Evolutionary conservation across 2,888 invertebrate genomes (phyloP).

Genomic region (Acanthococcus lagerstroemiae): DNA sequence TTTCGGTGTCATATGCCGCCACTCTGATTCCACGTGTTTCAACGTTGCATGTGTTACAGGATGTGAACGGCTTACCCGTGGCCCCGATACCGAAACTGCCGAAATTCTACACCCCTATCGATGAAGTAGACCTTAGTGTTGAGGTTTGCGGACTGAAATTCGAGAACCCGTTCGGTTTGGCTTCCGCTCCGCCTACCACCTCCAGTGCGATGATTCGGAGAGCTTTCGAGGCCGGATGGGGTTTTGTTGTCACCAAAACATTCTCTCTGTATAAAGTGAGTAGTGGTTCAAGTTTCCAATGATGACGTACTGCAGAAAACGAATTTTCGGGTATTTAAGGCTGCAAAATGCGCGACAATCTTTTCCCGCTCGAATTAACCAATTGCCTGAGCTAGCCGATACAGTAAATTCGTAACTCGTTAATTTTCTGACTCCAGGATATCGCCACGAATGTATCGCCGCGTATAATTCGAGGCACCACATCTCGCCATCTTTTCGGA

Average conservation of each 20-base stretch:
- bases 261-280: slow-evolving; percentile 83
- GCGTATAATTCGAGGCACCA: slow-evolving; percentile 85
- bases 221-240: slow-evolving; percentile 94
- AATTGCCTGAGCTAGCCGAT: no score
- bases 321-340: no score
- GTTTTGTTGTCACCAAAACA: slow-evolving; percentile 94
- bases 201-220: slow-evolving; percentile 88
- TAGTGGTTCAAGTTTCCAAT: no score
- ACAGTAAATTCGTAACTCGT: no score
- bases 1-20: no score
- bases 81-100: slow-evolving; percentile 53
- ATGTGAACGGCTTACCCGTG: no score
- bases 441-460: slow-evolving; percentile 94
- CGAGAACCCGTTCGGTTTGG: slow-evolving; percentile 93
- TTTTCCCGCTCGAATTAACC: no score
- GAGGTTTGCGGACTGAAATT: slow-evolving; percentile 89
- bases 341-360: no score
- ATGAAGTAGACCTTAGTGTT: slow-evolving; percentile 85
- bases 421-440: no score
- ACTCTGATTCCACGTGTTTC: no score
- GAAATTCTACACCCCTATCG: slow-evolving; percentile 84
- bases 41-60: no score
- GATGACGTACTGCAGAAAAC: no score
- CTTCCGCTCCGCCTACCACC: slow-evolving; percentile 94
- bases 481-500: slow-evolving; percentile 62